Base-by-base conservation (phyloP, 1,140 invertebrate species). In the Maniola jurtina region DNA sequence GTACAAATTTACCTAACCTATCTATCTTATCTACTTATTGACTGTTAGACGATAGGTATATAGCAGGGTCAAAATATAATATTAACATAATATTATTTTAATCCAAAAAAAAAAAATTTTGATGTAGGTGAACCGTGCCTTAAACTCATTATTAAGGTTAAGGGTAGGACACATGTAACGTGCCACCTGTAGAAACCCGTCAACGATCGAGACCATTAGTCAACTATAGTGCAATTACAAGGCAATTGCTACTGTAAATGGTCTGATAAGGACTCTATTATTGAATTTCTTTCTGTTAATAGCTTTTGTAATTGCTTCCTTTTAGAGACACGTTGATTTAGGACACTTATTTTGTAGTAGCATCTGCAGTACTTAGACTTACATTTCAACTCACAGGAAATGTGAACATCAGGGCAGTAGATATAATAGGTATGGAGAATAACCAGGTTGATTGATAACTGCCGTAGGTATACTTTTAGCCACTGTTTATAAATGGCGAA, bases 171-270 rank as follows among this genome's bases (percentile, higher is more conserved):
- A 52, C 57, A 45, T 58, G 34, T 54, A 62, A 64, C 48, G 59
- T 67, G 57, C 72, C 72, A 75, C 72, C 72, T 75, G 72, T 75
- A 66, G 72, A 71, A 33, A 55, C 34, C 33, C 54, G 56, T 58
- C 56, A n/a, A 55, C 15, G 34, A 55, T 55, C 54, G 13, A 35
- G 33, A n/a, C 11, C 13, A 36, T 35, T 55, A 60, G 38, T 60
- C 35, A 47, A 60, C 16, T 60, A 47, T 33, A 33, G 40, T 33
- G 54, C 33, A 60, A 60, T 60, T 60, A 60, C 38, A 13, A 25
- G 58, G 40, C 38, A 60, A 60, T 47, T 60, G 58, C 40, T 60
- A 47, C 56, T 40, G 56, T 58, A 38, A 58, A 58, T 58, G 56
- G 35, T 15, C 56, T 38, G 56, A 58, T 58, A 58, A 58, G 35